Evolutionary conservation across 2,888 invertebrate species (phyloP), one percentile per base, ranked within the genome.

Genomic region (Glyphotaelius pellucidus): DNA sequence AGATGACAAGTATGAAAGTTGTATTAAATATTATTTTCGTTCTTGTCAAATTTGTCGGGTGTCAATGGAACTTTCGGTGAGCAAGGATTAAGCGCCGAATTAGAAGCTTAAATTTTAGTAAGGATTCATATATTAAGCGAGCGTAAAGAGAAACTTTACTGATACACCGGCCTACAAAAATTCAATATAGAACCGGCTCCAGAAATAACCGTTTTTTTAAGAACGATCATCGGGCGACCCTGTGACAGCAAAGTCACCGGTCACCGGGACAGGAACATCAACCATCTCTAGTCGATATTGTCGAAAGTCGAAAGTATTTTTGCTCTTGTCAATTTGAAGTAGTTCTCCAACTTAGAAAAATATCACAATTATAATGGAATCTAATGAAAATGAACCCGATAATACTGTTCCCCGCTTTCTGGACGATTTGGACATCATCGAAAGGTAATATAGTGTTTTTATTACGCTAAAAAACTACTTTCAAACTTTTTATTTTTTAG

Each of bases 341-440:
- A 25, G 9, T 67, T 67, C n/a, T 25, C 25, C n/a, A 67, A 67
- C 25, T 67, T 47, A 52, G 3, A 83, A 35, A 35, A 83, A 83
- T 25, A 83, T 25, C 47, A 15, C 35, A 52, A 85, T 85, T 67
- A 89, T n/a, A 67, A 91, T 91, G 91, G 88, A 91, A 35, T 52
- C 89, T 12, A 89, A 83, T 79, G 89, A 91, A 85, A 89, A 85
- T 30, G 38, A 67, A 19, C 83, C 89, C 14, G 83, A 83, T 35
- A 89, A 81, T 12, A 91, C 38, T 4, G 90, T 92, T 25, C 93
- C 93, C 5, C 84, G 91, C 19, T 93, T 92, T 80, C 88, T 93
- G 47, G 93, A 93, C 84, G 93, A 93, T n/a, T 80, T 93, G 12
- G 90, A 93, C 42, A 42, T 90, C 25, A 89, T 93, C 35, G 92